Percentiles rank a stretch among this genome's conserved stretches.
phyloP scores from a whole-genome alignment of 2,888 invertebrate genomes.

The Blastobasis adustella region DNA sequence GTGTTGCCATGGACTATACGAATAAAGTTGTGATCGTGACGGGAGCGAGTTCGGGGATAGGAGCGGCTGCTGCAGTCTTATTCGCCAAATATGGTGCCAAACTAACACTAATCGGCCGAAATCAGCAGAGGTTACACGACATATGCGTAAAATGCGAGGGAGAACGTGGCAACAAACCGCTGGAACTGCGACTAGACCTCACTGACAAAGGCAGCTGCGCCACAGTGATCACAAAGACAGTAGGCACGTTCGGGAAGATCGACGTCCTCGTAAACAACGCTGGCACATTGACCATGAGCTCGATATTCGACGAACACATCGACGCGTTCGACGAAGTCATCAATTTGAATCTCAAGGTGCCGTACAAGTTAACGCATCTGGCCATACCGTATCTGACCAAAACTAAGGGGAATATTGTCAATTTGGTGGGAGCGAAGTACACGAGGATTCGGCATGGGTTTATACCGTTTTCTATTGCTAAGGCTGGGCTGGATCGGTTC shows the following conservation, averaged over 20 bases:
- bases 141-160: slow-evolving; percentile 34
- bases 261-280: slow-evolving; percentile 47
- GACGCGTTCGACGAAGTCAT: slow-evolving; percentile 44
- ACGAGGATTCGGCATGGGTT: slow-evolving; percentile 36
- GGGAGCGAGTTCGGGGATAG: slow-evolving; percentile 50
- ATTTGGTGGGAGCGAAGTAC: slow-evolving; percentile 36
- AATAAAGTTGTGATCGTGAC: slow-evolving; percentile 46
- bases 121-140: slow-evolving; percentile 32
- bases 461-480: slow-evolving; percentile 28
- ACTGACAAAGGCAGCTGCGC: slow-evolving; percentile 38
- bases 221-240: slow-evolving; percentile 35
- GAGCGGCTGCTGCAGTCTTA: slow-evolving; percentile 43
- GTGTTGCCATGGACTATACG: slow-evolving; percentile 31
- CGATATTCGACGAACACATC: slow-evolving; percentile 39
- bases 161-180: slow-evolving; percentile 27
- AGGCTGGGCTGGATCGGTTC: slow-evolving; percentile 32
- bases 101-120: slow-evolving; percentile 39
- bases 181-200: slow-evolving; percentile 38
- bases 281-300: slow-evolving; percentile 36
- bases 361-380: slow-evolving; percentile 42
- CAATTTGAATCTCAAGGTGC: slow-evolving; percentile 40
- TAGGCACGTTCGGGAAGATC: slow-evolving; percentile 32
- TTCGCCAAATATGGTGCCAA: slow-evolving; percentile 39
- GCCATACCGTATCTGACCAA: slow-evolving; percentile 37
- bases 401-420: slow-evolving; percentile 45